These are phyloP conservation scores for Salvator merianae DNA, from an alignment of 2,113 vertebrate species.

Conservation along the genomic window DNA sequence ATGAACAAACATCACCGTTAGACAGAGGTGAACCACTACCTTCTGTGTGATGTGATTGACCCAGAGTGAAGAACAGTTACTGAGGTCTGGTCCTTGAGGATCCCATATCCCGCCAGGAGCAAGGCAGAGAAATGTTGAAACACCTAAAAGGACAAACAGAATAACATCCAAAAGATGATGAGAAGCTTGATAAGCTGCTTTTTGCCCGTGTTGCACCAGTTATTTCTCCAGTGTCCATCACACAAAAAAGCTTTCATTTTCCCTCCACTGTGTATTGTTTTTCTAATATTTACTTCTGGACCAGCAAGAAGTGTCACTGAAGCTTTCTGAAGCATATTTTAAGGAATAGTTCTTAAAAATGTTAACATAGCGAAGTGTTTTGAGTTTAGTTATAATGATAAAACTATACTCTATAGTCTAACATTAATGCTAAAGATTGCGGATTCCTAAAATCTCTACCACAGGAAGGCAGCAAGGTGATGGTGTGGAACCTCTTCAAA, in stretches of 20 bases:
- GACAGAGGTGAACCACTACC: conserved; percentile 74
- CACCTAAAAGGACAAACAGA: conserved; percentile 74
- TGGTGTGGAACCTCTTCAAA: neutral
- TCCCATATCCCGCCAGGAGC: conserved; percentile 91
- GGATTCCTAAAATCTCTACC: neutral
- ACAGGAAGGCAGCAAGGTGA: neutral
- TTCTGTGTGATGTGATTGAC: conserved; percentile 95
- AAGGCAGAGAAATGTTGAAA: conserved; percentile 87
- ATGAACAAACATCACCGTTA: accelerated
- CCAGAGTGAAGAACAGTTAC: conserved; percentile 97
- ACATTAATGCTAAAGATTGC: neutral
- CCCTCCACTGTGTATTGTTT: neutral
- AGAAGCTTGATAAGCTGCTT: accelerated
- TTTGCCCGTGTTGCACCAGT: too few species aligned
- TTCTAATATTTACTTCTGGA: neutral
- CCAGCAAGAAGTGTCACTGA: neutral
- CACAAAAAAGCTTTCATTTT: too few species aligned
- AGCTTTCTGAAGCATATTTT: neutral
- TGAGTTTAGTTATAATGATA: neutral
- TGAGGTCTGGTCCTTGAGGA: conserved; percentile 91
- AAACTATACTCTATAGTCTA: neutral
- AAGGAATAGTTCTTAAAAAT: neutral
- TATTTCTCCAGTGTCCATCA: too few species aligned
- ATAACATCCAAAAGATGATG: conserved; percentile 4
- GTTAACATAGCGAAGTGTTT: neutral